Conservation (phyloP, 2,888 invertebrate species). For the Therioaphis trifolii region DNA sequence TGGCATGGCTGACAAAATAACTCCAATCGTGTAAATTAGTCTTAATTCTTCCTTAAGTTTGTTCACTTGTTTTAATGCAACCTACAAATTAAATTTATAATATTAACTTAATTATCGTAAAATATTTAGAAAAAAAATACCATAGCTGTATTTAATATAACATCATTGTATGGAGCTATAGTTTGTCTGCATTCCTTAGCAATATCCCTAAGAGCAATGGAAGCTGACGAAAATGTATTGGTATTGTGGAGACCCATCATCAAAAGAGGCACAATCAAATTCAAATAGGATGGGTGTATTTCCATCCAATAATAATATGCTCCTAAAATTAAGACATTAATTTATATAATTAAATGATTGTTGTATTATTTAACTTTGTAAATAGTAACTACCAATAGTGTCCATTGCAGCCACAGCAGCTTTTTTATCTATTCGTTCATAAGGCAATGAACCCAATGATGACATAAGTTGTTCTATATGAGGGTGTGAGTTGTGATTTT, state of each 20-base stretch:
- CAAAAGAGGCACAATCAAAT: constrained; percentile 77
- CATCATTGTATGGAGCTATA: constrained; percentile 77
- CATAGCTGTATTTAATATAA: constrained; percentile 61
- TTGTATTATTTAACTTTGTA: not conserved
- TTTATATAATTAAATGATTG: constrained; percentile 1
- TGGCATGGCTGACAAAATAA: constrained; percentile 77
- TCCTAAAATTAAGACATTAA: constrained; percentile 70
- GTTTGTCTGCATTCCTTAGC: constrained; percentile 82
- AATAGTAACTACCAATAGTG: constrained; percentile 76
- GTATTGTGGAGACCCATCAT: constrained; percentile 68
- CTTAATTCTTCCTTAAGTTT: constrained; percentile 78
- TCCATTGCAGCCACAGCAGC: constrained; percentile 80
- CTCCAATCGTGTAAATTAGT: constrained; percentile 82
- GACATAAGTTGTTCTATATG: constrained; percentile 60
- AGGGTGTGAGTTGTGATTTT: constrained; percentile 48
- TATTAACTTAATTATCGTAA: not conserved
- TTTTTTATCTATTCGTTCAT: constrained; percentile 73
- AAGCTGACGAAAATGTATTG: constrained; percentile 80
- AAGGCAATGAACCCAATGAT: constrained; percentile 74
- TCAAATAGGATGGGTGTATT: constrained; percentile 77
- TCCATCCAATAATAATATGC: constrained; percentile 89
- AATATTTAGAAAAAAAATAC: constrained; percentile 27
- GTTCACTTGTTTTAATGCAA: constrained; percentile 72
- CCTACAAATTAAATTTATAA: constrained; percentile 68
- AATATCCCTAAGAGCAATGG: constrained; percentile 89